These are phyloP conservation scores for Australoheros facetus DNA, from an alignment of 2,797 vertebrate species.

Conservation along the genomic window DNA sequence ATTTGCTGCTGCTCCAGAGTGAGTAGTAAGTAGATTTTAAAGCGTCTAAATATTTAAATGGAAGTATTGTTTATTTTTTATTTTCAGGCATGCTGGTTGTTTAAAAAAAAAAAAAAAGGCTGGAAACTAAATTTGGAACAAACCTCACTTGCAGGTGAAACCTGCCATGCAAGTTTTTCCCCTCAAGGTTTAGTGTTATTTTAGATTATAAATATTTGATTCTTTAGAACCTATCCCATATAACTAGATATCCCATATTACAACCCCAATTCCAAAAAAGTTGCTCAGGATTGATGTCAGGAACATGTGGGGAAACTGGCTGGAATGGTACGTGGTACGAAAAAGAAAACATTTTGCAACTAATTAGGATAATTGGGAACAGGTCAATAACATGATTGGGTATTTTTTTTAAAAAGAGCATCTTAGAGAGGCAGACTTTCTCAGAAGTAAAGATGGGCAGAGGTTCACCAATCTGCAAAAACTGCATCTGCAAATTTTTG, in stretches of 20 bases:
- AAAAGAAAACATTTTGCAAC: too few relatives aligned
- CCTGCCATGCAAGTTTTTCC: background rate
- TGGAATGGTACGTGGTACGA: too few relatives aligned
- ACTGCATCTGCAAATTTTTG: background rate
- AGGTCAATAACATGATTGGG: too few relatives aligned
- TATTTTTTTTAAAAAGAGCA: too few relatives aligned
- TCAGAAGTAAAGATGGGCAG: too few relatives aligned
- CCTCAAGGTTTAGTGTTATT: background rate
- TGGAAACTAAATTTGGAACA: background rate
- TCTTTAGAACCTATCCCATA: background rate
- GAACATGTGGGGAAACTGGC: too few relatives aligned
- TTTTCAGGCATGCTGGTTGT: background rate
- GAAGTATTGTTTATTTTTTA: background rate
- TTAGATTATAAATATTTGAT: background rate
- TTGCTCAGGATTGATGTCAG: background rate
- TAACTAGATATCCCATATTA: background rate
- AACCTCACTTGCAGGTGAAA: background rate
- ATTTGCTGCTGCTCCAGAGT: background rate
- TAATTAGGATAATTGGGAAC: too few relatives aligned
- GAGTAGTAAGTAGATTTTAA: background rate
- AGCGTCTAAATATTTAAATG: background rate
- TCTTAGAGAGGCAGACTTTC: too few relatives aligned
- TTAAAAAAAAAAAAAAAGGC: background rate
- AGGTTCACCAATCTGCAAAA: background rate
- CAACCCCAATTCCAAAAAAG: background rate